Percentiles rank a stretch among this genome's conserved stretches.
These are phyloP conservation scores for Psittacula cyanocephala DNA, from an alignment of 2,113 vertebrate genomes.

Conservation along the genomic window DNA sequence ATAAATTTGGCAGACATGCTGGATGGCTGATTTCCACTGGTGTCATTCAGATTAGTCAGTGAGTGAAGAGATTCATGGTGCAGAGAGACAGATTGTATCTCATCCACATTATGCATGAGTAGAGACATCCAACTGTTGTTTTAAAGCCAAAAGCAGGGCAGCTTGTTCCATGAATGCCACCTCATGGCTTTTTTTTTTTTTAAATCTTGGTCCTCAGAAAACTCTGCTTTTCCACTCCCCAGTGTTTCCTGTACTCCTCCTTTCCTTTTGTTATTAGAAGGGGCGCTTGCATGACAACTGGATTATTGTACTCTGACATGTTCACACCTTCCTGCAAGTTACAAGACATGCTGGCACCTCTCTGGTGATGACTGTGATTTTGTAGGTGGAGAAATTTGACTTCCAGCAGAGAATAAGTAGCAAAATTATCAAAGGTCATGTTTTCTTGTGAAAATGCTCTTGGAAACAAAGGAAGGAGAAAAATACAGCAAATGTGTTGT, in stretches of 20 bases:
- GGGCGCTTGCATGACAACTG: neutral
- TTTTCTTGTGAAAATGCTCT: neutral
- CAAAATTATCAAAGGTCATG: neutral
- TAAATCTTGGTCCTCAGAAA: neutral
- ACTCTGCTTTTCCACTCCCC: neutral
- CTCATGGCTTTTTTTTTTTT: neutral
- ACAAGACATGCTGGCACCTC: neutral
- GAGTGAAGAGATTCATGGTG: constrained; percentile 3
- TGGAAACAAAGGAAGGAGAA: neutral
- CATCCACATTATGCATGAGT: neutral
- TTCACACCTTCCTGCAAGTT: neutral
- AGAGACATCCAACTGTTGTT: neutral
- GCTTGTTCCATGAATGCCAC: neutral
- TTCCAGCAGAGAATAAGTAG: neutral
- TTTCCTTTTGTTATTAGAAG: neutral
- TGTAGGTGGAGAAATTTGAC: neutral
- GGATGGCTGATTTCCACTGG: constrained; percentile 42
- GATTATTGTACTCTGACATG: neutral
- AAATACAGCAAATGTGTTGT: neutral
- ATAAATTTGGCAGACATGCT: constrained; percentile 26
- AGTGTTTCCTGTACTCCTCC: neutral
- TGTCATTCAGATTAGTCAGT: constrained; percentile 50
- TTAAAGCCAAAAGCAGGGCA: neutral
- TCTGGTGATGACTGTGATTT: neutral
- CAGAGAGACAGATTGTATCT: constrained; percentile 40